Evolutionary conservation across 2,113 vertebrate genomes (phyloP), one percentile per base, ranked within the genome.

Genomic region (Speoplatyrhinus poulsoni): DNA sequence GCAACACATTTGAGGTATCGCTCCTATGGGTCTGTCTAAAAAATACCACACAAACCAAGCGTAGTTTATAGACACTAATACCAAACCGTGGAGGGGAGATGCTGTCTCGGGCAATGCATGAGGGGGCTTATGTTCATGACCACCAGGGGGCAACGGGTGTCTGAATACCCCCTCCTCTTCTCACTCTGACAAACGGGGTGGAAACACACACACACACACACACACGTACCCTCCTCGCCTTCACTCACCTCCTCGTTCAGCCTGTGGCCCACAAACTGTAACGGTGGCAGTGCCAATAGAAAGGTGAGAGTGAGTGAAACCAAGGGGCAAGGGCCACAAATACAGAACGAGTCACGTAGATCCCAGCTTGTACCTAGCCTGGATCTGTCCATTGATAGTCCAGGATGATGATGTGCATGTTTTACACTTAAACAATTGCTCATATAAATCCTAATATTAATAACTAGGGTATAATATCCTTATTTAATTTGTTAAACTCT

Each of bases 181-280:
- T 67, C 81, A 85, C 76, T 82, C 75, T 75, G 81, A 90, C 87
- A 87, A 79, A 79, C 52, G 65, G 66, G 77, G 47, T 68, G 58
- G 66, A 83, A 82, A 47, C 33, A 55, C 46, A 62, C 61, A 46
- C n/a, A 4, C 11, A 41, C 58, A 41, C 32, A 67, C 75, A 76
- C 12, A 15, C 13, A 6, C 12, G 50, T 53, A 53, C 52, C 53
- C 53, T 52, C 50, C 48, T 81, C 83, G 84, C 82, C 81, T 89
- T 79, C 82, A 92, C 92, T 92, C 91, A 92, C 92, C 92, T 92
- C 91, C 80, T 91, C 90, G 83, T 83, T 90, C 84, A 89, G 90
- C 72, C 90, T 91, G 89, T 64, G 76, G 83, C 87, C 87, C 82
- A 90, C 91, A 83, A 82, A 92, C 87, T 87, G 90, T 85, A 85